phyloP scores from a whole-genome alignment of 2,797 vertebrate species.

The Pangasius djambal region DNA sequence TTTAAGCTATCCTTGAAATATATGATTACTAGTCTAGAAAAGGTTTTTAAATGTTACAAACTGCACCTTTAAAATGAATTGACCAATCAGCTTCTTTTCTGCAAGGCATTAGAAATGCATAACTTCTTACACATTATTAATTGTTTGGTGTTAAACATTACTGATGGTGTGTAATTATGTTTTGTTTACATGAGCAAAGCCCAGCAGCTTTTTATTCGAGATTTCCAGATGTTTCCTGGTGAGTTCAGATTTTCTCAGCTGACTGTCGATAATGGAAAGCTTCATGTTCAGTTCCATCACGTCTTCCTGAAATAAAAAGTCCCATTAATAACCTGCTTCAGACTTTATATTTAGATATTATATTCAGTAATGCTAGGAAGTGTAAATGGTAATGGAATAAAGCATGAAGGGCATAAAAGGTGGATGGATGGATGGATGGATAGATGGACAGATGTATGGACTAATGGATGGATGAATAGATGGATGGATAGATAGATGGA shows the following conservation, averaged over 20 bases:
- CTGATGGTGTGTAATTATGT: neutral
- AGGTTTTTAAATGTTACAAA: neutral
- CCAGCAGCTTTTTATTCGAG: slow-evolving; percentile 85
- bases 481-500: neutral
- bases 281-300: slow-evolving; percentile 77
- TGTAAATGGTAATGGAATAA: neutral
- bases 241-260: slow-evolving; percentile 83
- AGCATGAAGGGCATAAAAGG: neutral
- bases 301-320: slow-evolving; percentile 66
- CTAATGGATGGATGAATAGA: neutral
- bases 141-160: neutral
- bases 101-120: neutral
- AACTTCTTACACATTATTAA: too few species aligned
- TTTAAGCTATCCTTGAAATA: neutral
- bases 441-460: neutral
- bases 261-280: slow-evolving; percentile 75
- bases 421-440: neutral
- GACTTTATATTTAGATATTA: neutral
- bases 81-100: neutral
- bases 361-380: neutral
- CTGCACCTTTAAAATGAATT: neutral
- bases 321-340: neutral
- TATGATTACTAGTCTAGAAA: neutral
- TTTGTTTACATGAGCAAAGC: slow-evolving; percentile 83
- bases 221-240: slow-evolving; percentile 84